Evolutionary conservation across 2,113 vertebrate genomes (phyloP).

Genomic region (Salminus brasiliensis): DNA sequence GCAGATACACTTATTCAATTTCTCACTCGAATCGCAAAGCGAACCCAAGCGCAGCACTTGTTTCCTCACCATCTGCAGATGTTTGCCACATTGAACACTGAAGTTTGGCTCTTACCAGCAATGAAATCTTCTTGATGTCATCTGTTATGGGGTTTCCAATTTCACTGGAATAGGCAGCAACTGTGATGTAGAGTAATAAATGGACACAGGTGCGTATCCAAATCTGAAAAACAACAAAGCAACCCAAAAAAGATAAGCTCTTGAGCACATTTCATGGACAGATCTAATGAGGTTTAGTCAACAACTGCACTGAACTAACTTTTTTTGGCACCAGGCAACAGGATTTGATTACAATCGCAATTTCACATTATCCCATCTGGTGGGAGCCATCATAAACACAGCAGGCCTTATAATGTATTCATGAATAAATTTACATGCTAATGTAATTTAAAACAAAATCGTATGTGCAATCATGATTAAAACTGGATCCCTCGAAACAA

Average conservation of each 20-base stretch:
- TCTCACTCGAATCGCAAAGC: not conserved
- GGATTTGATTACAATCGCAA: not conserved
- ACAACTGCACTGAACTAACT: not conserved
- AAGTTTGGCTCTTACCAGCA: constrained; percentile 71
- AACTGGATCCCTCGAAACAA: not conserved
- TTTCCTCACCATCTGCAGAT: not conserved
- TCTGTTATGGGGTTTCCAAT: constrained; percentile 79
- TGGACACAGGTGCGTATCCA: constrained; percentile 81
- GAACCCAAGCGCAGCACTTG: not conserved
- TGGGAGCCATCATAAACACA: not conserved
- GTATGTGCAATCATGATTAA: not conserved
- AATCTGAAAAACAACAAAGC: constrained; percentile 68
- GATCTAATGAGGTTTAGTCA: not conserved
- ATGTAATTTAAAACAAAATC: not conserved
- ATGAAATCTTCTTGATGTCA: constrained; percentile 74
- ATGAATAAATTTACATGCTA: not conserved
- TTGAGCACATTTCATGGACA: not conserved
- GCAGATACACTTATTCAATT: not conserved
- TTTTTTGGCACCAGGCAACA: not conserved
- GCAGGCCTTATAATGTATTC: not conserved
- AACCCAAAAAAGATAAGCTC: not conserved
- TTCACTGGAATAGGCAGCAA: constrained; percentile 75
- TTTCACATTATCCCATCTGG: not conserved
- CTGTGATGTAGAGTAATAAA: constrained; percentile 77
- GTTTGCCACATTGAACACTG: not conserved